Base-by-base conservation (phyloP, 1,140 invertebrate genomes). In the Drosophila punjabiensis region DNA sequence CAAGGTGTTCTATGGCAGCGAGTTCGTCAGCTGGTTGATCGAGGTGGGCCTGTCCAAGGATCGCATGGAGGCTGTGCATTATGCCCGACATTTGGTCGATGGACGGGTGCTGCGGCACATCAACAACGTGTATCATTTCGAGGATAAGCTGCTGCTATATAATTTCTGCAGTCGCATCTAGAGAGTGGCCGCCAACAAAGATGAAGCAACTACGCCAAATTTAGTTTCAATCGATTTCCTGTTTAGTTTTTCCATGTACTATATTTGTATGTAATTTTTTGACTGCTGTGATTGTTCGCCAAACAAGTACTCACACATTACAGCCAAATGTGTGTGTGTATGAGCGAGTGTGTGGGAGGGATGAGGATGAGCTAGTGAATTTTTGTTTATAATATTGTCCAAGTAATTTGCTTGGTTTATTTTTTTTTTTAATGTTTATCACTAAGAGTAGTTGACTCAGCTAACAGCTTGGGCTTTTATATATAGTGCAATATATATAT, bases 21-120 rank as follows among this genome's bases (percentile, higher is more conserved):
- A 96, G 78, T 95, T 99, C 30, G 96, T 98, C 18, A 96, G 97
- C 87, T 99, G 98, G 98, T 94, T 99, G 9, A 93, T 97, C 10
- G 94, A 96, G 76, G 96, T 96, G 53, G 97, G 97, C 2, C 91
- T 99, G 14, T 96, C 96, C 0, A 94, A 94, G 52, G 96, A 96
- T 93, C 94, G 96, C 20, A 94, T 94, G 32, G 96, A 98, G 84
- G 98, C 97, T 18, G 95, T 96, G 1, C 94, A 94, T 37, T 98
- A 98, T 93, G 97, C 97, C n/a, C 94, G 95, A 28, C 96, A 97
- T 89, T 94, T 99, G 8, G 93, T 99, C 3, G 96, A 97, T 88
- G 97, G 97, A 13, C 94, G 97, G 65, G 95, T 98, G 7, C 94
- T 99, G 24, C 94, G 95, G 59, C 98, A 99, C 93, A 95, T 98